phyloP scores from a whole-genome alignment of 1,140 invertebrate genomes.

The Stegodyphus mimosarum region DNA sequence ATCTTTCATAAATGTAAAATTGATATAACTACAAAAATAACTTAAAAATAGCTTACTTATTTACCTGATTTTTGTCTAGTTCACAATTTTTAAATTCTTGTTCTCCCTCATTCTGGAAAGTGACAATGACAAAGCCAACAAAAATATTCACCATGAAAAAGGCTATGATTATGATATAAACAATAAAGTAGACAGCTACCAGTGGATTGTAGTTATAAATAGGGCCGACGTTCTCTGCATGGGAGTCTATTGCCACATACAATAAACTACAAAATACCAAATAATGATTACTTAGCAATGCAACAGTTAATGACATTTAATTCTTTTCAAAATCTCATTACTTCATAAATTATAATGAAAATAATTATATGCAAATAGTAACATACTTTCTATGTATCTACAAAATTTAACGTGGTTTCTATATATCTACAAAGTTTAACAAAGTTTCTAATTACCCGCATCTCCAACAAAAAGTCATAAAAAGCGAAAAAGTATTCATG shows the following conservation, averaged over 20 bases:
- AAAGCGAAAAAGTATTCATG: no score
- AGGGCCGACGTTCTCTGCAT: slow-evolving; percentile 93
- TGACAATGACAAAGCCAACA: slow-evolving; percentile 99
- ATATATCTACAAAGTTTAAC: no score
- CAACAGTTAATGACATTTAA: not conserved
- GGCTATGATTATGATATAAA: slow-evolving; percentile 99
- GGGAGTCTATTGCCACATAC: slow-evolving; percentile 98
- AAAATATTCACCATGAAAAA: slow-evolving; percentile 99
- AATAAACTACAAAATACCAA: slow-evolving; percentile 79
- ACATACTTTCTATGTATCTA: no score
- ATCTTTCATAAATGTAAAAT: no score
- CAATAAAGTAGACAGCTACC: slow-evolving; percentile 98
- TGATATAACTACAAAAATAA: no score
- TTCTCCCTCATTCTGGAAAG: slow-evolving; percentile 97
- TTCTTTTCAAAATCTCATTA: no score
- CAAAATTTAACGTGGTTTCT: no score
- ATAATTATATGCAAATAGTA: no score
- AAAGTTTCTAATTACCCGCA: no score
- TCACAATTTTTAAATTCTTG: slow-evolving; percentile 99
- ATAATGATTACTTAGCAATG: not conserved
- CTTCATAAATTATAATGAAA: no score
- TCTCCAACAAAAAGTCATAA: no score
- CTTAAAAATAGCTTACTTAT: not conserved
- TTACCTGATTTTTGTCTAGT: slow-evolving; percentile 89
- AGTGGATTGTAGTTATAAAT: slow-evolving; percentile 97